These are phyloP conservation scores for Timandra comae DNA, from an alignment of 2,888 invertebrate species.

Conservation along the genomic window DNA sequence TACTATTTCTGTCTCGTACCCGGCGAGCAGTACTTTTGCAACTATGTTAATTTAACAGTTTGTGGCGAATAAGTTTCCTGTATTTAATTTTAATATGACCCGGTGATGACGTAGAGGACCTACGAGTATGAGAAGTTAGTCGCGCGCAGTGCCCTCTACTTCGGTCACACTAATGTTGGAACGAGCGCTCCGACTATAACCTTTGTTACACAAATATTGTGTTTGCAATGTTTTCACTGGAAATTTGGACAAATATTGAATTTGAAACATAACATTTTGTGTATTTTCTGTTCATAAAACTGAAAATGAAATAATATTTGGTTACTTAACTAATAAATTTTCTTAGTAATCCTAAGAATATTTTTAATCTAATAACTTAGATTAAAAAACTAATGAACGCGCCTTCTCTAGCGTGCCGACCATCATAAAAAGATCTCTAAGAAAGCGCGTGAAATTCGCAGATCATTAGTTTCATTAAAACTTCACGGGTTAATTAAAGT, in stretches of 20 bases:
- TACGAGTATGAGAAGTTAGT: neutral
- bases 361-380: neutral
- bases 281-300: too few species aligned
- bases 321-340: too few species aligned
- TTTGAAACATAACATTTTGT: too few species aligned
- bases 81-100: constrained; percentile 9
- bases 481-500: constrained; percentile 29
- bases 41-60: constrained; percentile 23
- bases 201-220: too few species aligned
- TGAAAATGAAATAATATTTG: too few species aligned
- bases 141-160: too few species aligned
- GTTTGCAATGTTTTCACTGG: too few species aligned
- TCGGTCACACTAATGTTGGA: too few species aligned
- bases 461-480: constrained; percentile 41
- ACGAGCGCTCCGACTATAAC: too few species aligned
- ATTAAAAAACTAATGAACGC: neutral
- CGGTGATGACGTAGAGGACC: constrained; percentile 6
- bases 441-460: constrained; percentile 23
- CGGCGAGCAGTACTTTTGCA: constrained; percentile 24
- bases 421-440: constrained; percentile 7
- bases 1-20: constrained; percentile 11
- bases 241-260: too few species aligned
- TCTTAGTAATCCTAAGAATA: too few species aligned
- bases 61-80: constrained; percentile 3
- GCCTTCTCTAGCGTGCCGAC: neutral